Conservation (phyloP, 2,113 vertebrate species). For the Ammospiza caudacuta region DNA sequence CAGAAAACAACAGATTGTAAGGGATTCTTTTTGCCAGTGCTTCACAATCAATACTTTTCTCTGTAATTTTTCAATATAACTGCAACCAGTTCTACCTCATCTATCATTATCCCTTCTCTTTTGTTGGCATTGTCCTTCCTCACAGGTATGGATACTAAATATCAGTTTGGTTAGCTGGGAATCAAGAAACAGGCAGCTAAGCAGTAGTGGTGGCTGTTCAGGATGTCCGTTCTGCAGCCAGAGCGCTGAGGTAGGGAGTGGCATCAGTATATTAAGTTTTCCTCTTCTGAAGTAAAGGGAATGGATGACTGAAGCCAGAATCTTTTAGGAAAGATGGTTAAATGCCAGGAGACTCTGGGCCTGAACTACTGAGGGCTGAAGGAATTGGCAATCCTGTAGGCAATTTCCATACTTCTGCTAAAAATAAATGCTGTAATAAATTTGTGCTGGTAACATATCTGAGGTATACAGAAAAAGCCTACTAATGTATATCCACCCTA, state of each 20-base stretch:
- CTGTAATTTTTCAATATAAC: not conserved
- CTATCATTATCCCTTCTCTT: not conserved
- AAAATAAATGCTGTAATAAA: slow-evolving; percentile 42
- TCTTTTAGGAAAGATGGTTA: slow-evolving; percentile 66
- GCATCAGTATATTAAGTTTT: slow-evolving; percentile 49
- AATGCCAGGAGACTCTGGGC: slow-evolving; percentile 38
- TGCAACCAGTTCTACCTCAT: not conserved
- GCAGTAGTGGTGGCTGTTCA: not conserved
- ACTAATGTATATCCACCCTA: not conserved
- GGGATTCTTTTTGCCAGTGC: not conserved
- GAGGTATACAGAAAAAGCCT: not conserved
- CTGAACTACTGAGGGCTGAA: not conserved
- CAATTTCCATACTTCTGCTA: slow-evolving; percentile 53
- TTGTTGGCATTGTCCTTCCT: not conserved
- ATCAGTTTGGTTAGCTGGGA: not conserved
- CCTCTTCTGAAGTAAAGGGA: slow-evolving; percentile 54
- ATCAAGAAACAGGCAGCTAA: not conserved
- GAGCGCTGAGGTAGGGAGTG: slow-evolving; percentile 46
- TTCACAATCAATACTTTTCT: not conserved
- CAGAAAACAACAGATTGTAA: not conserved
- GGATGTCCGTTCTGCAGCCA: slow-evolving; percentile 7
- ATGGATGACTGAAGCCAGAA: slow-evolving; percentile 26
- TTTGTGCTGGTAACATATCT: not conserved
- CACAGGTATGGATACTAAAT: not conserved
- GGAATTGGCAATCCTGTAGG: not conserved